phyloP scores from a whole-genome alignment of 2,888 invertebrate genomes.

The Spilosoma lubricipeda region DNA sequence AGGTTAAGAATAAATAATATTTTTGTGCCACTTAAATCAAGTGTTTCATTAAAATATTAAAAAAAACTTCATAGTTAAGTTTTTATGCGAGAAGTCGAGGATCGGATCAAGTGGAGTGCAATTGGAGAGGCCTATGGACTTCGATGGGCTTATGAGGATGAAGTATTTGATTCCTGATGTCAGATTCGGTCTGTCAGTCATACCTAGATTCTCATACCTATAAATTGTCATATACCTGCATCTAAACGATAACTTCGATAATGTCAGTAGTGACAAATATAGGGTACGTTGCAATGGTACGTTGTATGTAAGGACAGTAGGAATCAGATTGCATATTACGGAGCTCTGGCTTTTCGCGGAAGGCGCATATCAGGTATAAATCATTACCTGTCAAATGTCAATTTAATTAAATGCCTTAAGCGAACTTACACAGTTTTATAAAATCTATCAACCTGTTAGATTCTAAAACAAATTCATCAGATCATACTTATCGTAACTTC shows the following conservation, averaged over 20 bases:
- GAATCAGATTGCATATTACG: not conserved
- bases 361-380: not conserved
- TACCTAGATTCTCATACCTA: not conserved
- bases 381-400: not conserved
- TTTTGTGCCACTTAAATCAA: not conserved
- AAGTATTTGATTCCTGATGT: not conserved
- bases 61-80: not conserved
- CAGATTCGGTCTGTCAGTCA: not conserved
- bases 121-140: too few species aligned
- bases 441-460: not conserved
- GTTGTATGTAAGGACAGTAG: not conserved
- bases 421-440: not conserved
- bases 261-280: not conserved
- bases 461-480: not conserved
- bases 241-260: not conserved
- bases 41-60: not conserved
- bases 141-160: too few species aligned
- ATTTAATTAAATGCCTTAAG: not conserved
- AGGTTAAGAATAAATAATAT: not conserved
- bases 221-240: not conserved
- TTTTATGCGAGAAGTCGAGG: too few species aligned
- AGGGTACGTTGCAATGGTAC: too few species aligned
- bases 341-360: not conserved
- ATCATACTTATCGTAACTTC: not conserved
- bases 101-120: too few species aligned